Conservation (phyloP, 2,888 invertebrate genomes). For the Colletes collaris region DNA sequence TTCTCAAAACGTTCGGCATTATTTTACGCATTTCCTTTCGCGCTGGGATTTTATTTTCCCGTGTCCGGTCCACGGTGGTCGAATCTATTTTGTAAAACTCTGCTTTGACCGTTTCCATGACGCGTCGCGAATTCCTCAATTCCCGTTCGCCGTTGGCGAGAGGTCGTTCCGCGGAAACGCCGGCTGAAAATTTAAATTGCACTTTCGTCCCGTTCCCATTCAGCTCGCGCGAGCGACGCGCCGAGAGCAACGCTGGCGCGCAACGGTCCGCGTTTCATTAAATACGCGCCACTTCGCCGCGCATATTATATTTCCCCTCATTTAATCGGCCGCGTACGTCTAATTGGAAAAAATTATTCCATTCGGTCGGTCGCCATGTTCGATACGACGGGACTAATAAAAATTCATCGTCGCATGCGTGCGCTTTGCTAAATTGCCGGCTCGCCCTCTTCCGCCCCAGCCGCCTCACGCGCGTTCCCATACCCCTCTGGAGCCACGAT, state of each 20-base stretch:
- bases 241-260: background rate
- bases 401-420: conserved; percentile 55
- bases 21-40: too few species aligned
- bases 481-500: background rate
- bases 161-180: background rate
- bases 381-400: conserved; percentile 53
- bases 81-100: too few species aligned
- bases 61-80: too few species aligned
- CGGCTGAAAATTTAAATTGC: conserved; percentile 4
- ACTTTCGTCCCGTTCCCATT: background rate
- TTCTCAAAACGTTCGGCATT: too few species aligned
- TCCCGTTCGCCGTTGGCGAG: background rate
- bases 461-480: background rate
- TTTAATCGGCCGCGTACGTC: conserved; percentile 38
- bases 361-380: conserved; percentile 13
- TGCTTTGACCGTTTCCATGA: too few species aligned
- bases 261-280: conserved; percentile 28
- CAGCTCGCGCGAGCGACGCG: background rate
- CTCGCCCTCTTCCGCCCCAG: background rate
- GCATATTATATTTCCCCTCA: conserved; percentile 31
- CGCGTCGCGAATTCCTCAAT: background rate
- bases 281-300: conserved; percentile 20
- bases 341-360: conserved; percentile 52
- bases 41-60: too few species aligned
- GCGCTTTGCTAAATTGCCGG: conserved; percentile 56